These are phyloP conservation scores for Nomia melanderi DNA, from an alignment of 1,140 invertebrate genomes.

Conservation along the genomic window DNA sequence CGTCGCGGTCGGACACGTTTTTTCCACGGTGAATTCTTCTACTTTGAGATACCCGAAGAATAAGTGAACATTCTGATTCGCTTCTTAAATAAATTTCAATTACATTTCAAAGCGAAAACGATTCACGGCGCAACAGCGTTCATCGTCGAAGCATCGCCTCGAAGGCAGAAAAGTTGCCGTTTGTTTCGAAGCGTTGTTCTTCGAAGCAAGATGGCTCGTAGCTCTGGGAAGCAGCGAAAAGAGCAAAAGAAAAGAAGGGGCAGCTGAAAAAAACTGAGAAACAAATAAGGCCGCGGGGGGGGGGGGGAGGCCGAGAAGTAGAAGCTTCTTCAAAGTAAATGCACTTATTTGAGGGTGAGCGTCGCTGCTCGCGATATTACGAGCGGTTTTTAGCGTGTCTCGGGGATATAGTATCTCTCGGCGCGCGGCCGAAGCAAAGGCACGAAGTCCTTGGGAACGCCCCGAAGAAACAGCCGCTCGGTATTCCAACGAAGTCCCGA, in stretches of 20 bases:
- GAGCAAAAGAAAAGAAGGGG: not conserved
- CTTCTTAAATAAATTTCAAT: no score
- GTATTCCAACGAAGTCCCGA: not conserved
- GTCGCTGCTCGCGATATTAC: constrained; percentile 7
- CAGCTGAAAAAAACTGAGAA: no score
- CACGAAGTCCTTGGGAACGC: not conserved
- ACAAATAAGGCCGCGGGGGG: not conserved
- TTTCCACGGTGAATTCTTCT: no score
- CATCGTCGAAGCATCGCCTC: no score
- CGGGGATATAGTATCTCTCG: not conserved
- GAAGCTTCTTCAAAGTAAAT: not conserved
- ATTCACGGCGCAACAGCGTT: no score
- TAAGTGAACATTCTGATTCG: no score
- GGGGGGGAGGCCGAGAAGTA: no score
- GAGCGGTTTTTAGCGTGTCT: not conserved
- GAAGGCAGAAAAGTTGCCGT: no score
- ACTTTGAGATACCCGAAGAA: no score
- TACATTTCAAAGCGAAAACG: no score
- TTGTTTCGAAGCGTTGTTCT: not conserved
- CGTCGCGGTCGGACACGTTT: no score
- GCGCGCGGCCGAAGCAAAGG: not conserved
- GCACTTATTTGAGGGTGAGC: not conserved
- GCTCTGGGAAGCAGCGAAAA: not conserved
- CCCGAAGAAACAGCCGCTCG: not conserved
- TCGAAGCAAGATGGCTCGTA: not conserved